Percentiles rank a stretch among this genome's conserved stretches.
Evolutionary conservation across 2,797 vertebrate genomes (phyloP).

Genomic region (Periparus ater): DNA sequence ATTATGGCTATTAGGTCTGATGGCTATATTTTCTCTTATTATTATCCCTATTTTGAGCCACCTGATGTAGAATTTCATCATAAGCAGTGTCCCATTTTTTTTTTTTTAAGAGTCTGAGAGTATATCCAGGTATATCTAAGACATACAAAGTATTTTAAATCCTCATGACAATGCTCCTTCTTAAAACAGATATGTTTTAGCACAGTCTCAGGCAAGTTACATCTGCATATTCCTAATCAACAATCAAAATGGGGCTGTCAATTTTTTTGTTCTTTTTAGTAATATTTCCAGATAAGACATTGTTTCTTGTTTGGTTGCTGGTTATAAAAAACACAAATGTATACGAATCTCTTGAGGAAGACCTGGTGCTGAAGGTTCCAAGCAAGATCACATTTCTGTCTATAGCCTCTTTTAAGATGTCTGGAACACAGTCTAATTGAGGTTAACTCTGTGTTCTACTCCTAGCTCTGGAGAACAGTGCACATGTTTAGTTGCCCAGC

Average conservation of each 20-base stretch:
- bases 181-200: background rate
- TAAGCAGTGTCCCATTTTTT: rapidly evolving
- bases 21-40: background rate
- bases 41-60: background rate
- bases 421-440: background rate
- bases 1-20: background rate
- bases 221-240: background rate
- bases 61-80: background rate
- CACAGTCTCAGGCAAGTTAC: background rate
- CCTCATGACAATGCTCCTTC: background rate
- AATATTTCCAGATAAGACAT: background rate
- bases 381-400: background rate
- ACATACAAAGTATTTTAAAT: background rate
- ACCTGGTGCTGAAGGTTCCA: background rate
- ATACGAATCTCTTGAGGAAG: background rate
- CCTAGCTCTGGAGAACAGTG: background rate
- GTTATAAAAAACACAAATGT: background rate
- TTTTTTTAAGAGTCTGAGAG: background rate
- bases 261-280: background rate
- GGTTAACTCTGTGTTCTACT: background rate
- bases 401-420: background rate
- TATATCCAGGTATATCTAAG: background rate
- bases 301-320: background rate
- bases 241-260: background rate
- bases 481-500: background rate